Percentiles rank a stretch among this genome's conserved stretches.
phyloP scores from a whole-genome alignment of 2,797 vertebrate species.

The Oreortyx pictus region DNA sequence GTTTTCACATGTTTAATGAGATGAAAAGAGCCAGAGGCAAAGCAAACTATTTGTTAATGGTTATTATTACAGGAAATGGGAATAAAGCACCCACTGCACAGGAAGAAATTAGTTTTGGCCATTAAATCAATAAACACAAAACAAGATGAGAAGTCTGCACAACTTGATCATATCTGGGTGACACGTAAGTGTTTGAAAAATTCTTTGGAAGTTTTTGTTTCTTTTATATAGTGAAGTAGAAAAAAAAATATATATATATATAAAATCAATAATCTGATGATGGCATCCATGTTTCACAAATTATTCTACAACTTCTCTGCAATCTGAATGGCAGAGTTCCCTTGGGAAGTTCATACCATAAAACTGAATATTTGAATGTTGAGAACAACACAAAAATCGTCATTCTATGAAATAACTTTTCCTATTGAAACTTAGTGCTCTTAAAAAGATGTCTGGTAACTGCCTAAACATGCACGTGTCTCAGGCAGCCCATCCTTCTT shows the following conservation, averaged over 20 bases:
- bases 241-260: too few relatives aligned
- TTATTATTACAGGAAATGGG: slow-evolving; percentile 88
- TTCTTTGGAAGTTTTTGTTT: background rate
- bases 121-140: slow-evolving; percentile 90
- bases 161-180: slow-evolving; percentile 97
- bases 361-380: background rate
- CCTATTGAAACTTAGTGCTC: background rate
- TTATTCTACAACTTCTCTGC: background rate
- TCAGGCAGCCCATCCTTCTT: background rate
- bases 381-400: background rate
- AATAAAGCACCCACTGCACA: slow-evolving; percentile 94
- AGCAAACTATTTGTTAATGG: background rate
- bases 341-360: background rate
- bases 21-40: background rate
- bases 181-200: slow-evolving; percentile 85
- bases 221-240: background rate
- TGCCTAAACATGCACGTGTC: background rate
- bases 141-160: slow-evolving; percentile 90
- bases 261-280: background rate
- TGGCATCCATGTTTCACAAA: background rate
- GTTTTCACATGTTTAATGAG: background rate
- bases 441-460: background rate
- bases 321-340: background rate
- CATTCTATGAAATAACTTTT: background rate
- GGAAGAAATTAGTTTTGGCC: slow-evolving; percentile 95